Evolutionary conservation across 2,113 vertebrate genomes (phyloP), one percentile per base, ranked within the genome.

Genomic region (Sylvia atricapilla): DNA sequence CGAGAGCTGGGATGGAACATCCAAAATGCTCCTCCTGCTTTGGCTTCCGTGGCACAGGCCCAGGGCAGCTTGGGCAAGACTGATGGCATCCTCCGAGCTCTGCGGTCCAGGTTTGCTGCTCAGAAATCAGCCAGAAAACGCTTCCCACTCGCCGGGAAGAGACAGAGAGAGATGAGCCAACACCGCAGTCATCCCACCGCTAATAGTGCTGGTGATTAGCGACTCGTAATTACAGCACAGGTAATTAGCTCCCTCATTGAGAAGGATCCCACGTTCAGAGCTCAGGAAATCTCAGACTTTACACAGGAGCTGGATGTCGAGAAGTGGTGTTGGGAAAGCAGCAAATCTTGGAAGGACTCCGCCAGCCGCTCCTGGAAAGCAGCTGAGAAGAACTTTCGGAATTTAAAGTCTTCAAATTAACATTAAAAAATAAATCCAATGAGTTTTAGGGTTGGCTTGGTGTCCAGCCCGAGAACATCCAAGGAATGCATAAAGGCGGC

Each of bases 241-340:
- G n/a, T 49, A 85, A 90, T 94, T 77, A 91, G 59, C 70, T 81
- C 63, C 81, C 81, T 93, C 84, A 46, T 82, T 89, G 84, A 73
- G 55, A 91, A 22, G 22, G 49, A 37, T 12, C 56, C 31, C 44
- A 37, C 68, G 44, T 67, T 33, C 55, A 9, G 43, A 93, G n/a
- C 41, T 52, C 59, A 13, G 43, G 69, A 58, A 67, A 76, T 19
- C 70, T 59, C 73, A 41, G 56, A 10, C 41, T 72, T 78, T 22
- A 15, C 79, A 8, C 5, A 4, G 33, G 23, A 84, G n/a, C 21
- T 44, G 25, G 31, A 56, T 56, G 55, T 14, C 9, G 55, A 56
- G 55, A n/a, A 58, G 12, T 5, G 30, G 7, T 10, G 25, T 10
- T 53, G 50, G 18, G 66, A 53, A 47, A 75, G 68, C 18, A 50